These are phyloP conservation scores for Sebastes dallii DNA, from an alignment of 2,797 vertebrate species.

Conservation along the genomic window DNA sequence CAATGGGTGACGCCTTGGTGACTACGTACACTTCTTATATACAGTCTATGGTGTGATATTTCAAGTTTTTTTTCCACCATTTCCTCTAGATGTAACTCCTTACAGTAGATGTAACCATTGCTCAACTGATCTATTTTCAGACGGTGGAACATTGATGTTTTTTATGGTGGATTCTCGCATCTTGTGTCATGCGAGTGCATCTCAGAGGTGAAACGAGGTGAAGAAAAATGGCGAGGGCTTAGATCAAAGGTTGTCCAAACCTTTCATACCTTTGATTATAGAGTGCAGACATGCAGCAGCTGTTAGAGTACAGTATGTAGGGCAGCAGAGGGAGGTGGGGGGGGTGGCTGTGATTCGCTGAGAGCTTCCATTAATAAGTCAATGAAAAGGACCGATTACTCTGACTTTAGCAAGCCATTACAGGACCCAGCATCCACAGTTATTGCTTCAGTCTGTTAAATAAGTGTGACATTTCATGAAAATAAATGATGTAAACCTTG, in stretches of 20 bases:
- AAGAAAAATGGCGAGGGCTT: slow-evolving; percentile 7
- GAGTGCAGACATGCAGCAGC: slow-evolving; percentile 37
- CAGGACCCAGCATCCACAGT: background rate
- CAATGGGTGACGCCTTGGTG: rapidly evolving
- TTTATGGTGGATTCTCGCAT: background rate
- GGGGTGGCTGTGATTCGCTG: background rate
- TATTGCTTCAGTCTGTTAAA: slow-evolving; percentile 21
- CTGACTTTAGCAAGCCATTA: slow-evolving; percentile 19
- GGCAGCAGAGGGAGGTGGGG: slow-evolving; percentile 10
- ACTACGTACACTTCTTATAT: no score
- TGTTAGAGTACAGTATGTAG: slow-evolving; percentile 20
- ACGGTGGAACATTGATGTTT: background rate
- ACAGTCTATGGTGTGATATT: no score
- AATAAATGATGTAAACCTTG: slow-evolving; percentile 8
- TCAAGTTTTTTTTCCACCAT: background rate
- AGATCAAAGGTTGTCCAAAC: slow-evolving; percentile 41
- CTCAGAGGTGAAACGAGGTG: slow-evolving; percentile 8
- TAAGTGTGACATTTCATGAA: background rate
- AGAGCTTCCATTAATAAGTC: slow-evolving; percentile 13
- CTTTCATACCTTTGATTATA: slow-evolving; percentile 11
- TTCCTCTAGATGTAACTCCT: background rate
- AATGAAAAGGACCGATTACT: slow-evolving; percentile 27
- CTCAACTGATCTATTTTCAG: rapidly evolving
- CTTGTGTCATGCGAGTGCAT: background rate
- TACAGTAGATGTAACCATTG: background rate